Conservation (phyloP, 1,140 invertebrate species). For the Habropoda laboriosa region DNA sequence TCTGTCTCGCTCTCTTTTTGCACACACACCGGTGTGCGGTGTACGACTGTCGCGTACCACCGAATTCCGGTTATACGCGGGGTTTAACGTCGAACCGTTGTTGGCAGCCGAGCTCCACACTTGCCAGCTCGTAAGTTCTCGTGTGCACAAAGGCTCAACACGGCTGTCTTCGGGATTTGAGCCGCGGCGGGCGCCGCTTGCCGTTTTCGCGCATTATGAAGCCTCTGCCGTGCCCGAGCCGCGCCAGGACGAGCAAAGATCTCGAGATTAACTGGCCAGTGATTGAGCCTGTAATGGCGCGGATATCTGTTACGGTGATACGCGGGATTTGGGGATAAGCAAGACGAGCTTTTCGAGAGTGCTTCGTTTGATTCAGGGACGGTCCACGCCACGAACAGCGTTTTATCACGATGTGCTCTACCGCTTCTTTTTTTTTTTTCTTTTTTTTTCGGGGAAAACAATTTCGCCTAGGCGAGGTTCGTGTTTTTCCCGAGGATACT, state of each 20-base stretch:
- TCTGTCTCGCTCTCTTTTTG: neutral
- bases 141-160: slow-evolving; percentile 37
- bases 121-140: slow-evolving; percentile 58
- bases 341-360: neutral
- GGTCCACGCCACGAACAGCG: too few relatives aligned
- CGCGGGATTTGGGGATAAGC: slow-evolving; percentile 31
- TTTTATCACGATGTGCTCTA: too few relatives aligned
- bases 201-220: slow-evolving; percentile 15
- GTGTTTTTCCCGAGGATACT: too few relatives aligned
- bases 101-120: neutral
- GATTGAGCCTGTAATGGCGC: slow-evolving; percentile 35
- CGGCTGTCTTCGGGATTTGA: slow-evolving; percentile 47
- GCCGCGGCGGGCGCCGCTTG: neutral
- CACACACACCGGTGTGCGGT: too few relatives aligned
- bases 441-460: too few relatives aligned
- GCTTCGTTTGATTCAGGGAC: slow-evolving; percentile 12
- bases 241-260: neutral
- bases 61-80: slow-evolving; percentile 37
- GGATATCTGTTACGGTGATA: slow-evolving; percentile 40
- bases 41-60: neutral
- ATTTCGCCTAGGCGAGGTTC: too few relatives aligned
- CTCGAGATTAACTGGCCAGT: slow-evolving; percentile 20
- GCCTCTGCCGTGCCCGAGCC: neutral
- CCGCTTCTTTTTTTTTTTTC: too few relatives aligned
- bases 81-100: slow-evolving; percentile 52